phyloP scores from a whole-genome alignment of 2,113 vertebrate genomes.

The Pogona vitticeps region DNA sequence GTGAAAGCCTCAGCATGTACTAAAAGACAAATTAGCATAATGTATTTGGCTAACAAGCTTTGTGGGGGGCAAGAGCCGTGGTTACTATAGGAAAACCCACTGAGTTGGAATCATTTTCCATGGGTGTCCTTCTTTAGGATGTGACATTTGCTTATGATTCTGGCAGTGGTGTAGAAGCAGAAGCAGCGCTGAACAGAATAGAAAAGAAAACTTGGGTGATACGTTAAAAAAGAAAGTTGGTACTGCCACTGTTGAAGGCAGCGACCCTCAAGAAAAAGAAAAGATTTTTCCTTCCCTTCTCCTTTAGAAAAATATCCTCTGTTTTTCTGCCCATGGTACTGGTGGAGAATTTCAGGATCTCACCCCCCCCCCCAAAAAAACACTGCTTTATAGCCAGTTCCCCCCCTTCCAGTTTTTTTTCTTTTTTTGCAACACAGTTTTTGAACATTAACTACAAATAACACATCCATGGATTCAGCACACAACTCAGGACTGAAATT shows the following conservation, averaged over 20 bases:
- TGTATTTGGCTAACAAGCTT: constrained; percentile 75
- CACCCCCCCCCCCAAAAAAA: background rate
- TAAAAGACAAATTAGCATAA: constrained; percentile 74
- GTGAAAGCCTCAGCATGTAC: constrained; percentile 68
- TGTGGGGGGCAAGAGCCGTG: constrained; percentile 64
- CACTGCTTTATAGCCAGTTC: no score
- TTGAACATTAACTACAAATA: background rate
- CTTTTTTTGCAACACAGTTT: background rate
- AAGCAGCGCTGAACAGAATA: background rate
- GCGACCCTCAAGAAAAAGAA: no score
- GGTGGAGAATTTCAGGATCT: background rate
- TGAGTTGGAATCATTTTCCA: constrained; percentile 51
- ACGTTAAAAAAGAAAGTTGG: no score
- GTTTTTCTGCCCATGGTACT: no score
- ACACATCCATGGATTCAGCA: background rate
- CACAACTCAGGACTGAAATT: background rate
- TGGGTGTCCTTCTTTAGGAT: background rate
- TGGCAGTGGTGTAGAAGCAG: background rate
- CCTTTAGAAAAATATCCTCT: no score
- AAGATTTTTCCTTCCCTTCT: no score
- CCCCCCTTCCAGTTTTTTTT: background rate
- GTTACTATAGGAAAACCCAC: constrained; percentile 51
- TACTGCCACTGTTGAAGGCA: no score
- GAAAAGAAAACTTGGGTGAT: no score
- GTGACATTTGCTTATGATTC: constrained; percentile 31